Conservation (phyloP, 2,113 vertebrate species). For the Oreochromis spilurus region DNA sequence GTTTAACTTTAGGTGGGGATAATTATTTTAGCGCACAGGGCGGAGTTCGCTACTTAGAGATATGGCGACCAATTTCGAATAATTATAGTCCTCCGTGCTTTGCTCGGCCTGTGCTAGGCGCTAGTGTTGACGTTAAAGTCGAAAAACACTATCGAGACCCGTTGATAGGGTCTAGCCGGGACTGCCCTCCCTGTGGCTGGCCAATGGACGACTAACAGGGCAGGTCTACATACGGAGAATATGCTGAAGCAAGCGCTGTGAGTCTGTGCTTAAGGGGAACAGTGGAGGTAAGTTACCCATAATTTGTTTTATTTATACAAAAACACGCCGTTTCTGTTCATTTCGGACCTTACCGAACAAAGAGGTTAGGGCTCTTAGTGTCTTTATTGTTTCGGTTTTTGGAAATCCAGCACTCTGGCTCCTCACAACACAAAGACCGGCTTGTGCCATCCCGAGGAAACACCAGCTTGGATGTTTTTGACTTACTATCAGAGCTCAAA, state of each 20-base stretch:
- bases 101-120: not conserved
- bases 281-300: conserved; percentile 33
- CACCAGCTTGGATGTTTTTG: not conserved
- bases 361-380: not conserved
- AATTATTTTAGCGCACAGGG: not conserved
- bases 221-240: not conserved
- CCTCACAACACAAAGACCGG: conserved; percentile 50
- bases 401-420: not conserved
- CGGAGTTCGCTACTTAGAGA: not conserved
- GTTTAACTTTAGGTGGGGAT: not conserved
- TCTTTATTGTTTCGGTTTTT: not conserved
- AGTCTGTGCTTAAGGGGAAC: not conserved
- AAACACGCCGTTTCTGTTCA: not conserved
- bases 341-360: no score
- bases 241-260: not conserved
- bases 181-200: not conserved
- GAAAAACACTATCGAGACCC: not conserved
- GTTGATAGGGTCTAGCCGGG: not conserved
- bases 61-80: not conserved
- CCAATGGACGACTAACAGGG: conserved; percentile 14
- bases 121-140: not conserved
- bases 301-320: not conserved
- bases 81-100: not conserved
- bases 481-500: not conserved
- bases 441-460: not conserved